Evolutionary conservation across 2,797 vertebrate species (phyloP).

Genomic region (Channa striata): DNA sequence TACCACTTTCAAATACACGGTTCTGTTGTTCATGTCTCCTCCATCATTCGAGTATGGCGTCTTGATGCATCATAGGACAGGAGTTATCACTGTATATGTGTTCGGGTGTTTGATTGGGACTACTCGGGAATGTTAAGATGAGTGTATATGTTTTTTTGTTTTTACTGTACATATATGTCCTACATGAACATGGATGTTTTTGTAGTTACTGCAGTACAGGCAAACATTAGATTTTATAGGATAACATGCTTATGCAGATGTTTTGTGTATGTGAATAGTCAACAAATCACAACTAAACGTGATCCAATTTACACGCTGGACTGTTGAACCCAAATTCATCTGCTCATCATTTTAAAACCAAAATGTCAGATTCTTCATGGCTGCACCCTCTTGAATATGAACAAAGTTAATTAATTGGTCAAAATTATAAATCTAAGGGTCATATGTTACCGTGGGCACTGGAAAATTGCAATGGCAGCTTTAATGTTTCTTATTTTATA

Average conservation of each 20-base stretch:
- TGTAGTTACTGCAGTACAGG: not conserved
- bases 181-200: not conserved
- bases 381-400: not conserved
- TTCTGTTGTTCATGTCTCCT: slow-evolving; percentile 11
- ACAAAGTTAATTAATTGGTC: too few relatives aligned
- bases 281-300: not conserved
- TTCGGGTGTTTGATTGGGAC: not conserved
- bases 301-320: not conserved
- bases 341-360: not conserved
- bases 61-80: too few relatives aligned
- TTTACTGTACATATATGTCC: not conserved
- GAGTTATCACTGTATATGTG: not conserved
- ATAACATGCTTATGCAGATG: not conserved
- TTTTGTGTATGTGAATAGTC: not conserved
- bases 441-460: not conserved
- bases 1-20: slow-evolving; percentile 22
- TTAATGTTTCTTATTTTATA: too few relatives aligned
- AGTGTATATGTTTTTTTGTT: not conserved
- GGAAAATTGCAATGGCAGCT: too few relatives aligned
- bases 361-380: too few relatives aligned
- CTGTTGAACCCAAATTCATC: not conserved
- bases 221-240: not conserved
- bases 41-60: not conserved
- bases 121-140: not conserved
- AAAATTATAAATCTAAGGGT: too few relatives aligned